Evolutionary conservation across 2,888 invertebrate species (phyloP), one percentile per base, ranked within the genome.

Genomic region (Pasiphila rectangulata): DNA sequence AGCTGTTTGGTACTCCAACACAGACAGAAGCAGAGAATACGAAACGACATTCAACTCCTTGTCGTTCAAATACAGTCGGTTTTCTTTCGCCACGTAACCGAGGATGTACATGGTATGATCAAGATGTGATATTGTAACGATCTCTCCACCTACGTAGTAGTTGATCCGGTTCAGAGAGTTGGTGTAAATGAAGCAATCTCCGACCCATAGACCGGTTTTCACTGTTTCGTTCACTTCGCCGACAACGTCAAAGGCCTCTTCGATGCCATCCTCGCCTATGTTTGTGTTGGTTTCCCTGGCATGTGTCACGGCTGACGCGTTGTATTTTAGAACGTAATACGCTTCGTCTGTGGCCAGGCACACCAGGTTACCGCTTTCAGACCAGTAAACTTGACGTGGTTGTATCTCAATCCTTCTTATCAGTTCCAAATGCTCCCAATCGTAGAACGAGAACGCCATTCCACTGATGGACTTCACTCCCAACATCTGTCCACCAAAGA

Each of bases 111-210:
- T 95, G 13, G 98, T 96, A 72, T 97, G 94, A 79, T 99, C 99
- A 51, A 99, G 90, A 83, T 99, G 99, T 0, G 99, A 97, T 53
- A 99, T 94, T 0, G 99, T 99, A 1, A 99, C 99, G 53, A 99
- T 95, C 89, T 99, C 99, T 10, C 99, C 99, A 17, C 99, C 99
- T 10, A 99, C 99, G 74, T 98, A 99, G 79, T 99, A 99, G 81
- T 99, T 99, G 57, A 99, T 94, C 51, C 99, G 92, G 84, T 99
- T 99, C 1, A 98, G 94, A 19, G 96, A 94, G 82, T 99, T 99
- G 0, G 99, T 99, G 87, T 99, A 99, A 64, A 99, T 98, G 81
- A 99, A 99, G 76, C 99, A 99, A 80, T 99, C 99, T 2, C 99
- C 98, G 6, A 99, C 96, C 98, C 98, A 99, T 7, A 97, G 80